A percentile compares a stretch with the other conserved stretches of the same genome.
phyloP scores from a whole-genome alignment of 2,888 invertebrate genomes.

The Diadegma fenestrale region DNA sequence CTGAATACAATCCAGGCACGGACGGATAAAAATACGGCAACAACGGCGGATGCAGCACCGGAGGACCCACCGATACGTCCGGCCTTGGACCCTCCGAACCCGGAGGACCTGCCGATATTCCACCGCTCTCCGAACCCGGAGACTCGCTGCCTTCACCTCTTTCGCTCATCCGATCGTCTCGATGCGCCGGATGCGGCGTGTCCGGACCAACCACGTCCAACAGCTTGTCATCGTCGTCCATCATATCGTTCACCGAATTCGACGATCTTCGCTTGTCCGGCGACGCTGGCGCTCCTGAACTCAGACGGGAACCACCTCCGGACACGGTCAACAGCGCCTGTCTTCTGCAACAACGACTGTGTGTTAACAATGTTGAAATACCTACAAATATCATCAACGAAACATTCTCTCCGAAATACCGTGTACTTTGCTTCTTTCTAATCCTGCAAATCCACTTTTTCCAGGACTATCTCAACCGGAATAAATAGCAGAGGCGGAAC shows the following conservation, averaged over 20 bases:
- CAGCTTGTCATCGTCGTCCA: slow-evolving; percentile 93
- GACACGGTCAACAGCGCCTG: slow-evolving; percentile 85
- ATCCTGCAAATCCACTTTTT: neutral
- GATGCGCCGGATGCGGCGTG: slow-evolving; percentile 89
- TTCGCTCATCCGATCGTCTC: slow-evolving; percentile 82
- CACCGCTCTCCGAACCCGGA: slow-evolving; percentile 86
- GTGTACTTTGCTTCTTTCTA: neutral
- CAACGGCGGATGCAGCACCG: slow-evolving; percentile 93
- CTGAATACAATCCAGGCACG: slow-evolving; percentile 91
- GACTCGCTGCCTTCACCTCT: slow-evolving; percentile 83
- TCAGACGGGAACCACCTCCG: slow-evolving; percentile 82
- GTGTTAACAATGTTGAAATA: slow-evolving; percentile 81
- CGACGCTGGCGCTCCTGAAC: slow-evolving; percentile 82
- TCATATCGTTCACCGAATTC: slow-evolving; percentile 82
- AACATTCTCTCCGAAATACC: neutral
- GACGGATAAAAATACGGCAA: slow-evolving; percentile 97
- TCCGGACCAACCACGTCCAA: slow-evolving; percentile 96
- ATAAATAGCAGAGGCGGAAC: no score
- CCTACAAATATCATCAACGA: neutral
- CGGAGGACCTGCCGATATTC: slow-evolving; percentile 84
- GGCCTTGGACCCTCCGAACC: slow-evolving; percentile 90
- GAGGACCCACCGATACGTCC: slow-evolving; percentile 97
- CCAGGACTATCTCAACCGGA: no score
- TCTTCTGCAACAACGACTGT: slow-evolving; percentile 84
- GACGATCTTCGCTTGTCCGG: slow-evolving; percentile 82